These are phyloP conservation scores for Drosophila atripex DNA, from an alignment of 2,888 invertebrate species.

Conservation along the genomic window DNA sequence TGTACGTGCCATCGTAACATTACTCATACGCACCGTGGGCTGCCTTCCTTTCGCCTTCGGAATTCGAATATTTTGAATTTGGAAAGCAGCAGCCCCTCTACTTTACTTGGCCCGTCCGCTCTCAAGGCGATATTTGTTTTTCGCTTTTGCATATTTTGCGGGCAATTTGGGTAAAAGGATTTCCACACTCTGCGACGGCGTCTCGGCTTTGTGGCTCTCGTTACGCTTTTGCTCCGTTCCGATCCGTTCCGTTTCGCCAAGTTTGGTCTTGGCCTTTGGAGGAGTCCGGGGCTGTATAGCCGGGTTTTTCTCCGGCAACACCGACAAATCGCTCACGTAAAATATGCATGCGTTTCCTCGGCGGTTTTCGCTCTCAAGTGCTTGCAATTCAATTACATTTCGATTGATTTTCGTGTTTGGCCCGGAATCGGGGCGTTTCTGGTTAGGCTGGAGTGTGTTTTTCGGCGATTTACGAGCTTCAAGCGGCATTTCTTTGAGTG, in stretches of 20 bases:
- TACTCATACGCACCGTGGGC: conserved; percentile 61
- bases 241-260: conserved; percentile 17
- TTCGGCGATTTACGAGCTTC: conserved; percentile 31
- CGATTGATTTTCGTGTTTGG: conserved; percentile 71
- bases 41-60: conserved; percentile 8
- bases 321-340: conserved; percentile 71
- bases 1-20: conserved; percentile 59
- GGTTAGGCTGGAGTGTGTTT: conserved; percentile 15
- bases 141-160: conserved; percentile 69
- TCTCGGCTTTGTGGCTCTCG: conserved; percentile 25
- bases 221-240: conserved; percentile 40
- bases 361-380: conserved; percentile 71
- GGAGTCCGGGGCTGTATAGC: conserved; percentile 1
- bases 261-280: not conserved
- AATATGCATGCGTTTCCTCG: conserved; percentile 74
- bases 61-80: conserved; percentile 60
- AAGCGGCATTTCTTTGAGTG: conserved; percentile 14
- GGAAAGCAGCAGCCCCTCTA: not conserved
- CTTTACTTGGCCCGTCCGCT: conserved; percentile 15
- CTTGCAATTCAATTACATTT: conserved; percentile 76
- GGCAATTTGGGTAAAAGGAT: conserved; percentile 65
- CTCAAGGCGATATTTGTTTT: conserved; percentile 61
- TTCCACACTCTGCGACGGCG: conserved; percentile 28
- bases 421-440: conserved; percentile 44
- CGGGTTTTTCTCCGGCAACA: conserved; percentile 4